A percentile compares a stretch with the other conserved stretches of the same genome.
phyloP scores from a whole-genome alignment of 2,888 invertebrate genomes.

The Melieria crassipennis region DNA sequence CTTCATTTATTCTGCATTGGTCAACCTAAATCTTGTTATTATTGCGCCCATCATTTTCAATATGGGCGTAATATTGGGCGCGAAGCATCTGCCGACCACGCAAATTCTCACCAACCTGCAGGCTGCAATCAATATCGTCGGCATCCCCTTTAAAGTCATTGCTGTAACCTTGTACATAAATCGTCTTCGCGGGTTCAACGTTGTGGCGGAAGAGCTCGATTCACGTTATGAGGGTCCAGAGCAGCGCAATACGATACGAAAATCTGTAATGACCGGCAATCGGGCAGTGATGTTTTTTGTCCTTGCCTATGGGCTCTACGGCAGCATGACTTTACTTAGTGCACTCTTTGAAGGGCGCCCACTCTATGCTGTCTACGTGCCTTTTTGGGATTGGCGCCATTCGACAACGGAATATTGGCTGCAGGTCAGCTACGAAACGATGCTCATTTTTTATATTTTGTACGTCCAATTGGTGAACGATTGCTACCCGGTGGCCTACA shows the following conservation, averaged over 20 bases:
- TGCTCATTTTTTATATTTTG: constrained; percentile 24
- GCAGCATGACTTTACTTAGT: constrained; percentile 36
- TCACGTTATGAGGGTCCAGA: constrained; percentile 5
- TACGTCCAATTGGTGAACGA: constrained; percentile 42
- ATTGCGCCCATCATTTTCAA: constrained; percentile 5
- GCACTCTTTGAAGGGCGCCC: constrained; percentile 40
- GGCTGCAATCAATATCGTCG: constrained; percentile 1
- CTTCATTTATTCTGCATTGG: constrained; percentile 1
- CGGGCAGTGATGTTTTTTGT: constrained; percentile 11
- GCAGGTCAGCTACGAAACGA: constrained; percentile 9
- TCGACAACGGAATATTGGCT: constrained; percentile 40
- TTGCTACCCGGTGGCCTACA: constrained; percentile 44
- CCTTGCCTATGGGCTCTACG: constrained; percentile 29
- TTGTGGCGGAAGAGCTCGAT: constrained; percentile 6
- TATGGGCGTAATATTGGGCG: constrained; percentile 5
- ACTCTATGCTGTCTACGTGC: constrained; percentile 44
- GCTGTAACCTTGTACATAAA: not conserved
- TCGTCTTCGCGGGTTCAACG: constrained; percentile 8
- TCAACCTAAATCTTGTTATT: not conserved
- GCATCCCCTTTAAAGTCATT: constrained; percentile 15
- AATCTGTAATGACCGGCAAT: constrained; percentile 9
- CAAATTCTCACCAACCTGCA: constrained; percentile 9
- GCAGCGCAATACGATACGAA: constrained; percentile 4
- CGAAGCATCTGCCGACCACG: constrained; percentile 10
- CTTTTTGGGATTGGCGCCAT: constrained; percentile 43